A percentile compares a stretch with the other conserved stretches of the same genome.
Evolutionary conservation across 2,888 invertebrate species (phyloP).

Genomic region (Luperina testacea): DNA sequence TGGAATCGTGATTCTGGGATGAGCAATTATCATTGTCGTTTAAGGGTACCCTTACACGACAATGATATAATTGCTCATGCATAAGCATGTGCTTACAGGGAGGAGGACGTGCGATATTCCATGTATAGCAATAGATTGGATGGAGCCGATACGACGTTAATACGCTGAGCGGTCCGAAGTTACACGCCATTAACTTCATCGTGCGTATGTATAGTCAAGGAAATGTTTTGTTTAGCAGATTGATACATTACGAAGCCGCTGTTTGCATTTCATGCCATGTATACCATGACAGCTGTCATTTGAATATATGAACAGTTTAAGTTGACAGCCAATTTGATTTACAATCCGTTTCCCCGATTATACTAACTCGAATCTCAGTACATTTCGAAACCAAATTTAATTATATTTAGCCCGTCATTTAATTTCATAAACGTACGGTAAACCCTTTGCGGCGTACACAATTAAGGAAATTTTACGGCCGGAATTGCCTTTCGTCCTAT

Average conservation of each 20-base stretch:
- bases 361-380: neutral
- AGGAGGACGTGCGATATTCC: constrained; percentile 29
- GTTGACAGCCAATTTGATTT: neutral
- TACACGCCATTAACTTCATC: constrained; percentile 46
- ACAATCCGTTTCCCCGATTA: neutral
- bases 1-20: constrained; percentile 1
- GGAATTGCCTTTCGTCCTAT: constrained; percentile 49
- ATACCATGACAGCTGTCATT: neutral
- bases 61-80: constrained; percentile 43
- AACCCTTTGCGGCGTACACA: constrained; percentile 39
- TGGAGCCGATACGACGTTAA: constrained; percentile 40
- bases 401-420: constrained; percentile 35
- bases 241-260: neutral
- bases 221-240: neutral
- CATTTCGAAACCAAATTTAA: constrained; percentile 12
- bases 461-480: constrained; percentile 56
- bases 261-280: neutral
- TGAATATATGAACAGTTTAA: neutral
- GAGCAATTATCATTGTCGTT: too few relatives aligned
- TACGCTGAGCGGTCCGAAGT: constrained; percentile 28
- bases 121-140: constrained; percentile 55
- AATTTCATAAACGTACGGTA: constrained; percentile 44
- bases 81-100: constrained; percentile 33
- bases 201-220: neutral
- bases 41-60: constrained; percentile 4